phyloP scores from a whole-genome alignment of 2,888 invertebrate genomes.

The Dasypogon diadema region DNA sequence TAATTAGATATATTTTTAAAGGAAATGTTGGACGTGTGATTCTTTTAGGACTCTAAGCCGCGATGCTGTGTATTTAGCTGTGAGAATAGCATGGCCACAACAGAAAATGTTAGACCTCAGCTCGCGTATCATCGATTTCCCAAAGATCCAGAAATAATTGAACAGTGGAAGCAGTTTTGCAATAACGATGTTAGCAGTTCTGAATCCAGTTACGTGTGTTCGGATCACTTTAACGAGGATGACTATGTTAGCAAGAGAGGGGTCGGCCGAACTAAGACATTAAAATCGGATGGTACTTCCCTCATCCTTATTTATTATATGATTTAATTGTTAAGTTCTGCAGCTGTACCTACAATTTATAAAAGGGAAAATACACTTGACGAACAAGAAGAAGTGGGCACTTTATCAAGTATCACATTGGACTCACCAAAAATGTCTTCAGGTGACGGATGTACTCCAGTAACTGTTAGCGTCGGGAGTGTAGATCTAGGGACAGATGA shows the following conservation, averaged over 20 bases:
- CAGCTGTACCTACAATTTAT: conserved; percentile 49
- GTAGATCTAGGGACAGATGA: too few relatives aligned
- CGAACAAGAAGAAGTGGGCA: not conserved
- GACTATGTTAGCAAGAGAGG: conserved; percentile 42
- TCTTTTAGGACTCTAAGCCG: not conserved
- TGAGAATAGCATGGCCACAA: conserved; percentile 1
- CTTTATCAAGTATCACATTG: too few relatives aligned
- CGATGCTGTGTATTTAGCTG: conserved; percentile 47
- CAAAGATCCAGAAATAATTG: not conserved
- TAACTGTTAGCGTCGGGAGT: too few relatives aligned
- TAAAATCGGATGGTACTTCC: conserved; percentile 45
- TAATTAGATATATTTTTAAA: not conserved
- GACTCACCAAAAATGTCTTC: too few relatives aligned
- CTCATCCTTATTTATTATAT: not conserved
- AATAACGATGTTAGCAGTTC: conserved; percentile 37
- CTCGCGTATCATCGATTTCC: conserved; percentile 47
- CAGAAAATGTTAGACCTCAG: not conserved
- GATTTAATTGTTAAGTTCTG: conserved; percentile 8
- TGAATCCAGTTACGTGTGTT: conserved; percentile 23
- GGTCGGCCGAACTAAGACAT: not conserved
- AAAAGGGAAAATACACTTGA: conserved; percentile 23
- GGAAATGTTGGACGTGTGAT: not conserved
- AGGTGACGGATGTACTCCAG: too few relatives aligned
- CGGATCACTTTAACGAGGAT: conserved; percentile 40
- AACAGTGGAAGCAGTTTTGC: conserved; percentile 49